Conservation (phyloP, 64 coral and sea anemone species). For the Trachythela sp. region DNA sequence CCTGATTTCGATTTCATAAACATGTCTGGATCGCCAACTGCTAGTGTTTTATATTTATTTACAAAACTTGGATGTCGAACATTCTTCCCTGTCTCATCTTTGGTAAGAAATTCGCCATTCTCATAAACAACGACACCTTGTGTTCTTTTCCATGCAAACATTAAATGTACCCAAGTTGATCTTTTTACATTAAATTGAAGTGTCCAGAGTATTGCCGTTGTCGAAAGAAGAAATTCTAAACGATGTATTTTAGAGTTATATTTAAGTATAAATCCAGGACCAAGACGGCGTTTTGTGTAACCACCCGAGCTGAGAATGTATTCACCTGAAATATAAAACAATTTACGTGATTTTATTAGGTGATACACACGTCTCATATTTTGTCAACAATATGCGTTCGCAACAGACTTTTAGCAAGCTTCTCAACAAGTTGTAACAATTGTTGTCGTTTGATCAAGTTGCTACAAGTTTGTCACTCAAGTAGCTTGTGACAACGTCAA, state of each 20-base stretch:
- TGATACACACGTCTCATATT: too few relatives aligned
- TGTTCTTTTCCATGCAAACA: background rate
- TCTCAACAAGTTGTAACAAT: too few relatives aligned
- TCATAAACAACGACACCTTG: background rate
- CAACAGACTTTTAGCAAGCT: too few relatives aligned
- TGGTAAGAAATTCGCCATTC: background rate
- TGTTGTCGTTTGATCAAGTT: too few relatives aligned
- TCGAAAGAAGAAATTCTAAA: background rate
- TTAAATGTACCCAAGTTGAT: background rate
- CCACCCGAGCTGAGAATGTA: background rate
- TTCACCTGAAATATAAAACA: background rate
- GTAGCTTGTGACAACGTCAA: too few relatives aligned
- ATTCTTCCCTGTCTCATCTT: background rate
- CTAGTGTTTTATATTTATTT: background rate
- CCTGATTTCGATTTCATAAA: background rate
- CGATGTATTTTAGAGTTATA: background rate
- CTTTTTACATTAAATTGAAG: background rate
- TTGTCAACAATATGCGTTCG: too few relatives aligned
- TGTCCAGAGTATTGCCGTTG: background rate
- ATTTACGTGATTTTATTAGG: too few relatives aligned
- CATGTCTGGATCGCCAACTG: background rate
- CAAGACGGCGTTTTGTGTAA: background rate
- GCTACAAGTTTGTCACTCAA: too few relatives aligned
- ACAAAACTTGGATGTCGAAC: background rate
- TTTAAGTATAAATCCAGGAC: background rate